Evolutionary conservation across 1,140 invertebrate species (phyloP).

Genomic region (Matsumurasca onukii): DNA sequence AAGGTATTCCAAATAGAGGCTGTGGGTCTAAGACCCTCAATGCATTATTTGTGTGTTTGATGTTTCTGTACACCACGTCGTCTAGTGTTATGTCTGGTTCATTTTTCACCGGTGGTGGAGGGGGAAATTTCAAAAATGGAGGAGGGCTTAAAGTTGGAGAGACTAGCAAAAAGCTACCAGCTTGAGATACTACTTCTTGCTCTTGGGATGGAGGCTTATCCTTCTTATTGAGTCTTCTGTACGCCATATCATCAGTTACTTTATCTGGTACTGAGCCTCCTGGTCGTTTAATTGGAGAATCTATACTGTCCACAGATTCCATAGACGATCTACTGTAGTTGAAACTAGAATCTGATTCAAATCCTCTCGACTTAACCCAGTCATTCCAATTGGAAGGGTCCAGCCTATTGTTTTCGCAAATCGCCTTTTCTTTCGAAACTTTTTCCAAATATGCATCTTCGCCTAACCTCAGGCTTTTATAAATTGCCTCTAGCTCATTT

Average conservation of each 20-base stretch:
- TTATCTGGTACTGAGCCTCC: conserved; percentile 55
- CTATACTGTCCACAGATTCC: conserved; percentile 17
- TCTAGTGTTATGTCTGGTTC: conserved; percentile 81
- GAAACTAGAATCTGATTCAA: conserved; percentile 32
- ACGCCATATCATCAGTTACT: conserved; percentile 77
- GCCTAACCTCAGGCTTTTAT: conserved; percentile 75
- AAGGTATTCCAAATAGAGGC: conserved; percentile 85
- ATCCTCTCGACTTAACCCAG: conserved; percentile 18
- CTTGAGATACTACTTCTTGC: conserved; percentile 58
- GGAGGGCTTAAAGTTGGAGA: conserved; percentile 60
- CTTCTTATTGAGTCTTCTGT: conserved; percentile 61
- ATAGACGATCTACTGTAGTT: conserved; percentile 23
- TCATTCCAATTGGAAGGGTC: conserved; percentile 3
- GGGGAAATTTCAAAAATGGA: conserved; percentile 37
- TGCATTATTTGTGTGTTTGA: conserved; percentile 71
- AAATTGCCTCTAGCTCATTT: conserved; percentile 85
- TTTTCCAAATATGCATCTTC: conserved; percentile 80
- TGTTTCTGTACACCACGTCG: conserved; percentile 79
- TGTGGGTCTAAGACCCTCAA: conserved; percentile 74
- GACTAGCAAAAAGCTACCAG: conserved; percentile 70
- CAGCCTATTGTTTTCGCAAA: conserved; percentile 7
- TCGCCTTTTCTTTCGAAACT: conserved; percentile 54
- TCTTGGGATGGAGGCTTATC: conserved; percentile 45
- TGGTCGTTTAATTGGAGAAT: conserved; percentile 13
- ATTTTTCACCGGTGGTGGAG: conserved; percentile 28